Conservation (phyloP, 2,113 vertebrate genomes). For the Megaceryle torquata region DNA sequence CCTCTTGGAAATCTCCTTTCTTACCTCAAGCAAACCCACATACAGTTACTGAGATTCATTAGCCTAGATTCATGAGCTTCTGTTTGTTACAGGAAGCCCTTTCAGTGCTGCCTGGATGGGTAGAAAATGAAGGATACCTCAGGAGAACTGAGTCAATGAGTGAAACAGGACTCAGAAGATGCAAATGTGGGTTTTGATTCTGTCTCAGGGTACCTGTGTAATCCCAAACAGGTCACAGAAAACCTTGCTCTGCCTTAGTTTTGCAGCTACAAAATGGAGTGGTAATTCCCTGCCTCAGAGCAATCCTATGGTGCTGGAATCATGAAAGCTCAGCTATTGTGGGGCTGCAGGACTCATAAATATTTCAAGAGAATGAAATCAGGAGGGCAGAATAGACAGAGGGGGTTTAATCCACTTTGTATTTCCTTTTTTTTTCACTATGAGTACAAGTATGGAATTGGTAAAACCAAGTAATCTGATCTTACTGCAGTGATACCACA, state of each 20-base stretch:
- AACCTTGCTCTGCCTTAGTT: neutral
- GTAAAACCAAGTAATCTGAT: constrained; percentile 11
- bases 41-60: neutral
- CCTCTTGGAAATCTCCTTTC: neutral
- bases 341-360: neutral
- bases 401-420: neutral
- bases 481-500: neutral
- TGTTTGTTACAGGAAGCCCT: neutral
- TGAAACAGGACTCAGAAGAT: neutral
- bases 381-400: neutral
- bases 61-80: neutral
- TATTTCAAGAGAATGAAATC: neutral
- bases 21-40: constrained; percentile 24
- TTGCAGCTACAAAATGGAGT: neutral
- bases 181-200: neutral
- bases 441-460: neutral
- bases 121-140: neutral
- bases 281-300: neutral
- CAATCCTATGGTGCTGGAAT: neutral
- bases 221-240: neutral
- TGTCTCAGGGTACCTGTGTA: neutral
- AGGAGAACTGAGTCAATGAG: neutral
- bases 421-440: neutral
- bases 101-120: neutral
- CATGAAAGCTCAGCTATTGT: neutral